Percentiles rank a stretch among this genome's conserved stretches.
Conservation (phyloP, 2,113 vertebrate genomes). For the Helogale parvula region DNA sequence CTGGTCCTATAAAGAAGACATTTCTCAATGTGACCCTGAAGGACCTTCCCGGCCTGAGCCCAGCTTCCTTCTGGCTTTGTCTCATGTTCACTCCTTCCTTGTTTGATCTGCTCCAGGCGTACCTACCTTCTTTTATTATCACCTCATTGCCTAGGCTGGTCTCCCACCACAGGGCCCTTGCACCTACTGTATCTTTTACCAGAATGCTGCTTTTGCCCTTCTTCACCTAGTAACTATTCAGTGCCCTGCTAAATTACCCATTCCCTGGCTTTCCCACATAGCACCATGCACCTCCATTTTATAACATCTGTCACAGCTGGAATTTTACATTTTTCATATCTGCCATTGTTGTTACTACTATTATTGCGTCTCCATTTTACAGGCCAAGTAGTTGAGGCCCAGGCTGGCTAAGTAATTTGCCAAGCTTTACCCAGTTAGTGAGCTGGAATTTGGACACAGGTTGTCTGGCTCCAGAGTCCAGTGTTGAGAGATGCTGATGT, state of each 20-base stretch:
- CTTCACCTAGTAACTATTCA: not conserved
- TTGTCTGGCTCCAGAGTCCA: not conserved
- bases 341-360: not conserved
- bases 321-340: not conserved
- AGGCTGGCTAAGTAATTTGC: not conserved
- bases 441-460: no score
- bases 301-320: no score
- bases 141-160: not conserved
- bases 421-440: not conserved
- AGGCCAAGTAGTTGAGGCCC: not conserved
- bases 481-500: not conserved
- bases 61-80: not conserved
- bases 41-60: not conserved
- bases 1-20: not conserved
- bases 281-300: not conserved
- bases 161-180: not conserved
- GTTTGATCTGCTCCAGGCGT: not conserved
- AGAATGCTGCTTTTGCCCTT: not conserved
- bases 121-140: not conserved
- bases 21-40: not conserved
- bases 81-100: not conserved
- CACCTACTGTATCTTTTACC: not conserved
- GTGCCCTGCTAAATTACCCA: not conserved
- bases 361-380: not conserved
- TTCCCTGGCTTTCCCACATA: not conserved